These are phyloP conservation scores for Sebastes schlegelii DNA, from an alignment of 2,113 vertebrate species.

Conservation along the genomic window DNA sequence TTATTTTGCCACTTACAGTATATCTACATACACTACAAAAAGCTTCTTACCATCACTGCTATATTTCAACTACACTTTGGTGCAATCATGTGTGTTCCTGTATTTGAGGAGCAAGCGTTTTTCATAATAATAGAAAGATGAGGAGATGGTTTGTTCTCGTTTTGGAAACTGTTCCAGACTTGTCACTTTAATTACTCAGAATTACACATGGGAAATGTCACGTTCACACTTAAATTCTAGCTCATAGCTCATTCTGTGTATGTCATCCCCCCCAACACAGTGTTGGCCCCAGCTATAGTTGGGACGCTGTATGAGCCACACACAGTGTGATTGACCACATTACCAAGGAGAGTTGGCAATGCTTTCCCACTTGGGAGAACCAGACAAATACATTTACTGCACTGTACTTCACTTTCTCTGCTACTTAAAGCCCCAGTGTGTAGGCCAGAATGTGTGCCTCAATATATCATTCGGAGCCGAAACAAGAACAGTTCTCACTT, in stretches of 20 bases:
- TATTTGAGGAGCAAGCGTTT: neutral
- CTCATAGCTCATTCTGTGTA: slow-evolving; percentile 3
- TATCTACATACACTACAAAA: too few species aligned
- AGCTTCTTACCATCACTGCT: neutral
- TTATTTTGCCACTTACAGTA: too few species aligned
- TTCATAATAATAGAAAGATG: neutral
- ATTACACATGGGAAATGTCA: slow-evolving; percentile 11
- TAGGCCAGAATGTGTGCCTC: slow-evolving; percentile 34
- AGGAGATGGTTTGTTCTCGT: neutral
- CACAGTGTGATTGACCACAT: slow-evolving; percentile 60
- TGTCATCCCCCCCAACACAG: neutral
- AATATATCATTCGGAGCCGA: slow-evolving; percentile 36
- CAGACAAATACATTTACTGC: slow-evolving; percentile 62
- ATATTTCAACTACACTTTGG: neutral
- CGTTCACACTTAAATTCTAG: neutral
- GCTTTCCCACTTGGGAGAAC: slow-evolving; percentile 52
- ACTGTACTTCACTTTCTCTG: slow-evolving; percentile 50
- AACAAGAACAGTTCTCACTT: slow-evolving; percentile 36
- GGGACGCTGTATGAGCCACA: slow-evolving; percentile 25
- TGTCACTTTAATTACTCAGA: slow-evolving; percentile 10
- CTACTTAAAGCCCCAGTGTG: slow-evolving; percentile 41
- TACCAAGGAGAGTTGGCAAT: slow-evolving; percentile 58
- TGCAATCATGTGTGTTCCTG: neutral
- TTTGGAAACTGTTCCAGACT: neutral
- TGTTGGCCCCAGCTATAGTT: slow-evolving; percentile 1